phyloP scores from a whole-genome alignment of 1,140 invertebrate genomes.

The Drosophila trapezifrons region DNA sequence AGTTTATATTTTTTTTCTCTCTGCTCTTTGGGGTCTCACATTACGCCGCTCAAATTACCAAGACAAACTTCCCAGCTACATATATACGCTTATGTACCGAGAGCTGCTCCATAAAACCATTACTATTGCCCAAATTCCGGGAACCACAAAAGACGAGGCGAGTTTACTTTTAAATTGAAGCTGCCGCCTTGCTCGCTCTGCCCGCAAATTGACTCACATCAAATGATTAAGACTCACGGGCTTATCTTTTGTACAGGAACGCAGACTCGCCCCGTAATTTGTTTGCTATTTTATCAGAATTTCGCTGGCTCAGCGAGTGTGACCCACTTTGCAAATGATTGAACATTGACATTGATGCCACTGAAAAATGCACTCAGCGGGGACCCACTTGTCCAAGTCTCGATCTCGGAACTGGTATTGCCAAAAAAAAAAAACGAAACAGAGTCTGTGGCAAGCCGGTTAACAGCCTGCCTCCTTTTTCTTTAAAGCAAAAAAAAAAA shows the following conservation, averaged over 20 bases:
- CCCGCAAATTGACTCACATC: constrained; percentile 69
- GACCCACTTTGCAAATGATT: constrained; percentile 62
- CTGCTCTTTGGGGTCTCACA: constrained; percentile 38
- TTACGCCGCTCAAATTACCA: constrained; percentile 68
- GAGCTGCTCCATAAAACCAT: constrained; percentile 69
- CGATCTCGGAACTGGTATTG: constrained; percentile 53
- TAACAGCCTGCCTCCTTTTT: constrained; percentile 29
- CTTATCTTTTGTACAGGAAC: constrained; percentile 47
- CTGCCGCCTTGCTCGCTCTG: constrained; percentile 14
- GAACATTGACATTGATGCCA: constrained; percentile 74
- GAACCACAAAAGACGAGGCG: constrained; percentile 52
- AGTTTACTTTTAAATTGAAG: constrained; percentile 72
- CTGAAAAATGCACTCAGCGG: constrained; percentile 48
- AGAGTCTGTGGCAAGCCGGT: constrained; percentile 33
- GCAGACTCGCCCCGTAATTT: constrained; percentile 6
- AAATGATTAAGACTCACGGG: constrained; percentile 20
- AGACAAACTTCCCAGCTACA: constrained; percentile 56
- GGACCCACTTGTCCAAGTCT: constrained; percentile 53
- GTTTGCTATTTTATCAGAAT: constrained; percentile 56
- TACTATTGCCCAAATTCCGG: constrained; percentile 74
- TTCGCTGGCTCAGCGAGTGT: constrained; percentile 26
- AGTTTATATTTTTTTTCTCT: constrained; percentile 7
- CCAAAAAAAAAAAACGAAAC: constrained; percentile 47
- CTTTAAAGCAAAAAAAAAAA: background rate
- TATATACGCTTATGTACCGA: constrained; percentile 19